Evolutionary conservation across 2,797 vertebrate genomes (phyloP), one percentile per base, ranked within the genome.

Genomic region (Morus bassanus): DNA sequence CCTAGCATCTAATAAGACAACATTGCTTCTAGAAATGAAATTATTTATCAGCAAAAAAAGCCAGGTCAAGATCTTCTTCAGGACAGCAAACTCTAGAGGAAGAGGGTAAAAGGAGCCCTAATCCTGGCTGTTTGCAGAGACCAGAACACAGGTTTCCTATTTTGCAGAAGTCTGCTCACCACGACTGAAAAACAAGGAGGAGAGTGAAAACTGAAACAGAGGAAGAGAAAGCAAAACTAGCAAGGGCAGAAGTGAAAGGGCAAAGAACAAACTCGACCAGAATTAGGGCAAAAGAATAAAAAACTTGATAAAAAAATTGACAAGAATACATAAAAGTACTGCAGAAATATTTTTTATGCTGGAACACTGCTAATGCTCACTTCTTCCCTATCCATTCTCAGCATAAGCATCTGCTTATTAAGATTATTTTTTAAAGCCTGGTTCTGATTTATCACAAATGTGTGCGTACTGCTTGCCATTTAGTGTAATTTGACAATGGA

Each of bases 191-290:
- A 27, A 72, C 27, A 11, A 88, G 39, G 33, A 78, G 22, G 76
- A 82, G 59, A 80, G 31, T 53, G 28, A 92, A 93, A 96, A 93
- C n/a, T 45, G 77, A 82, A 93, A 75, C 57, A 78, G 43, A 82
- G 56, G 51, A 96, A 96, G 15, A 81, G 89, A 95, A 95, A 96
- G 59, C 33, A 95, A 96, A 95, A 93, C 69, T 46, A 46, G n/a
- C 10, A n/a, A 68, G 51, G 73, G 57, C 28, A 51, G 84, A 88
- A 93, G 59, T n/a, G 35, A 95, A 94, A 92, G 46, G 60, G 67
- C 63, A 81, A 85, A 91, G 46, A 85, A 79, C 33, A 76, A 94
- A 73, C 30, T 48, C 45, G 8, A 6, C 3, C 41, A 61, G 56
- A 61, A n/a, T 39, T 28, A 65, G 6, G 15, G 63, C 22, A 60